Percentiles rank a stretch among this genome's conserved stretches.
Evolutionary conservation across 2,797 vertebrate species (phyloP).

Genomic region (Pangasius larnaudii): DNA sequence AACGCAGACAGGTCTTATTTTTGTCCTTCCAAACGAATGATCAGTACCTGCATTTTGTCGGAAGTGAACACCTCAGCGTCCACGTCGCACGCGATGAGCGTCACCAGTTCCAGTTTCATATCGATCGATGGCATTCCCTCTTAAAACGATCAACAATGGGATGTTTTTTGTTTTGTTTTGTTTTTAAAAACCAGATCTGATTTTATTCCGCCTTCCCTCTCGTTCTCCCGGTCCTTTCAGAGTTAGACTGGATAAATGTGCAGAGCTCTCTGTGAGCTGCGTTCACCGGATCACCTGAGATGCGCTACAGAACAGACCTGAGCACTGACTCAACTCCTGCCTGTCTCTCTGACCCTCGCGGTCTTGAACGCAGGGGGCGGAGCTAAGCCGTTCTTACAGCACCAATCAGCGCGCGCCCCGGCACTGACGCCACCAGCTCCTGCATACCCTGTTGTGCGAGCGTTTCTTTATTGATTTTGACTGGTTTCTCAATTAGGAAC

Average conservation of each 20-base stretch:
- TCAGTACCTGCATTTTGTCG: constrained; percentile 82
- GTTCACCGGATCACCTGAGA: constrained; percentile 10
- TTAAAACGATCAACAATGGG: constrained; percentile 34
- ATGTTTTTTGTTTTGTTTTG: neutral
- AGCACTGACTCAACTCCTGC: constrained; percentile 48
- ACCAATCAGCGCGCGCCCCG: constrained; percentile 57
- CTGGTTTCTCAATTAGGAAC: neutral
- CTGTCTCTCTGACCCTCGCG: constrained; percentile 19
- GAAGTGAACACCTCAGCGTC: constrained; percentile 82
- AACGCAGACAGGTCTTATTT: too few species aligned
- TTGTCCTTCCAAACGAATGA: neutral
- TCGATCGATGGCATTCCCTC: constrained; percentile 85
- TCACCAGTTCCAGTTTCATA: constrained; percentile 86
- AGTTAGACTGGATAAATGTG: neutral
- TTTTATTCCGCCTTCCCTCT: constrained; percentile 25
- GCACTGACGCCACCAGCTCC: constrained; percentile 76
- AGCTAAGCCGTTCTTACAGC: constrained; percentile 30
- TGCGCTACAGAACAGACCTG: constrained; percentile 8
- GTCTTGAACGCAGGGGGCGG: constrained; percentile 46
- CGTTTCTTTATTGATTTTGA: neutral
- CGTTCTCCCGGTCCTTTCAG: neutral
- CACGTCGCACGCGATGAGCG: constrained; percentile 84
- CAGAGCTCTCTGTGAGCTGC: neutral
- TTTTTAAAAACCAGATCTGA: constrained; percentile 9
- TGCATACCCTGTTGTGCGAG: constrained; percentile 51